Base-by-base conservation (phyloP, 64 coral and sea anemone species). In the Catalaphyllia jardinei region DNA sequence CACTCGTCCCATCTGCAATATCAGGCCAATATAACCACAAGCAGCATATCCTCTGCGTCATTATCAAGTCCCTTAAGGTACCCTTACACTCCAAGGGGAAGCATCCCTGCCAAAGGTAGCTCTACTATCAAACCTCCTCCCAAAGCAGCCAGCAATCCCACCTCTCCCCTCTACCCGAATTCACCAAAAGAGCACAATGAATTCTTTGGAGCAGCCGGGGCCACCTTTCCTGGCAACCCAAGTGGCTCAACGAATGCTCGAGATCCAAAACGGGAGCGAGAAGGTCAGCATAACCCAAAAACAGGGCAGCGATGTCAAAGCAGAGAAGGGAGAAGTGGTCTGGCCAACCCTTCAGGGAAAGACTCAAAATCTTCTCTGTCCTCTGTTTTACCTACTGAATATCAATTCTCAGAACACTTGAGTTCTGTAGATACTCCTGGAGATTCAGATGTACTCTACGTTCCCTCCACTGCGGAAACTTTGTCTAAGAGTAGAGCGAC, bases 21-120 rank as follows among this genome's bases (percentile, higher is more conserved):
- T 71, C 62, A 52, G 64, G 38, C 35, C n/a, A 4, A 20, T 51
- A 85, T 10, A 71, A 71, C 81, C 31, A 69, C n/a, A 31, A 65
- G 27, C 8, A 33, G 20, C 20, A 38, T 11, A 16, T 50, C 81
- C 17, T 18, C 1, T 65, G 10, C 62, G 31, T 85, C 81, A n/a
- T 63, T 10, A 31, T 71, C 63, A 18, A 29, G 15, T 22, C 18
- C 33, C 15, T 22, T 85, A 14, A 85, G 81, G n/a, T 85, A 85
- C 31, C 81, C 81, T 71, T 85, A 85, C 24, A 85, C 38, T 67
- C 62, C 63, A 51, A 85, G 81, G 33, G 63, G 31, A 71, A 85
- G 81, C 38, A 71, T 24, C 30, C 81, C 81, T 51, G 31, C 14
- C 25, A 71, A 71, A 52, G 81, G 60, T 12, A 51, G 2, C 38